Evolutionary conservation across 1,140 invertebrate species (phyloP), one percentile per base, ranked within the genome.

Genomic region (Steinernema khuongi): DNA sequence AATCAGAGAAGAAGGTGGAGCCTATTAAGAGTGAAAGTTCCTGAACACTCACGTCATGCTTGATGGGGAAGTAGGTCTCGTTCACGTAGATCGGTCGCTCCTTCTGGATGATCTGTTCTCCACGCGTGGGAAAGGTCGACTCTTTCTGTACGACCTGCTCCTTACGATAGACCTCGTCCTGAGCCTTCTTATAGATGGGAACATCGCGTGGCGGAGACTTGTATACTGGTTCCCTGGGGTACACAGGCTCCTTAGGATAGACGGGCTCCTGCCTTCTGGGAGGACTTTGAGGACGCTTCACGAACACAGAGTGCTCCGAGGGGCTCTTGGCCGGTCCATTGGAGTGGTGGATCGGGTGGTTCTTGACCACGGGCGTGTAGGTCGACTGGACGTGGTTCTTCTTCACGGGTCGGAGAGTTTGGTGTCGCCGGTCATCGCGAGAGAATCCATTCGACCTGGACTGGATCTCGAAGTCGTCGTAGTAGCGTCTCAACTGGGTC

Each of bases 391-490:
- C 14, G 7, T 60, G 11, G 4, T 60, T 14, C 11, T 60, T 14
- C 50, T 60, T 60, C 14, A 26, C 11, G 26, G 50, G 50, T 4
- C 50, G 50, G 2, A 60, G 50, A 2, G 50, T 60, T 22, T 60
- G 50, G 19, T 60, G 50, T n/a, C 50, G 50, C 4, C 50, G 50
- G 50, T 60, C 50, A 22, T 60, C 50, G 26, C 50, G 50, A 22
- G 50, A 60, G 50, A 60, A 60, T 14, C 50, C 50, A 22, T 60
- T 11, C 11, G 50, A 14, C 11, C 14, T 14, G 26, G 7, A 11
- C 36, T 41, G 50, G 19, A 60, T 60, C 50, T 14, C 11, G 50
- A 60, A 60, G 19, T 60, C 50, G 50, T 60, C 50, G 50, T 60
- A 60, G 50, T 26, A 60, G 22, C 50, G 50, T n/a, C 50, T 14